These are phyloP conservation scores for Drosophila pseudoananassae DNA, from an alignment of 1,140 invertebrate genomes.

Conservation along the genomic window DNA sequence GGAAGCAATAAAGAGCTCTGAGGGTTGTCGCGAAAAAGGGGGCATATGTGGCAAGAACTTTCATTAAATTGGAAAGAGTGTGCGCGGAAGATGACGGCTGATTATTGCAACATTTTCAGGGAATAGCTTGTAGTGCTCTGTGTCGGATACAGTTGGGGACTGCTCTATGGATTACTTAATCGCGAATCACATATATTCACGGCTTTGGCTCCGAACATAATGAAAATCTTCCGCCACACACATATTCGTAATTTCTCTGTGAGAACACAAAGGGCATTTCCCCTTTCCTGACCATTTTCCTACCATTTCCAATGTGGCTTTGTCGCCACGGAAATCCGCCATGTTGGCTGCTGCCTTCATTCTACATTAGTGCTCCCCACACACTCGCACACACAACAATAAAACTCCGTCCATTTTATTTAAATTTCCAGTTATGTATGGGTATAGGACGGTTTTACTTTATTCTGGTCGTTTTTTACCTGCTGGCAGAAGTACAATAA, in stretches of 20 bases:
- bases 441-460: not conserved
- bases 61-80: constrained; percentile 40
- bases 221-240: constrained; percentile 32
- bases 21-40: constrained; percentile 18
- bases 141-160: not conserved
- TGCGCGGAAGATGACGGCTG: constrained; percentile 16
- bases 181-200: constrained; percentile 42
- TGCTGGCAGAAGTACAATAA: constrained; percentile 60
- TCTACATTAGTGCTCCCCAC: constrained; percentile 51
- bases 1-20: constrained; percentile 25
- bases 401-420: constrained; percentile 61
- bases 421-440: constrained; percentile 54
- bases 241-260: constrained; percentile 12
- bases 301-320: constrained; percentile 48
- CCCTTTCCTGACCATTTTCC: constrained; percentile 34
- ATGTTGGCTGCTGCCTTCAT: constrained; percentile 64
- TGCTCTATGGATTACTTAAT: not conserved
- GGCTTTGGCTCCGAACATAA: constrained; percentile 31
- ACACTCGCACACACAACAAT: constrained; percentile 17
- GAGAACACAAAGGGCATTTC: constrained; percentile 47
- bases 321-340: constrained; percentile 78
- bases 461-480: constrained; percentile 49
- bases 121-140: constrained; percentile 1
- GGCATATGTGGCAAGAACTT: constrained; percentile 17
- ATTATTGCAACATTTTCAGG: constrained; percentile 21